phyloP scores from a whole-genome alignment of 2,797 vertebrate species.

The Acrossocheilus fasciatus region DNA sequence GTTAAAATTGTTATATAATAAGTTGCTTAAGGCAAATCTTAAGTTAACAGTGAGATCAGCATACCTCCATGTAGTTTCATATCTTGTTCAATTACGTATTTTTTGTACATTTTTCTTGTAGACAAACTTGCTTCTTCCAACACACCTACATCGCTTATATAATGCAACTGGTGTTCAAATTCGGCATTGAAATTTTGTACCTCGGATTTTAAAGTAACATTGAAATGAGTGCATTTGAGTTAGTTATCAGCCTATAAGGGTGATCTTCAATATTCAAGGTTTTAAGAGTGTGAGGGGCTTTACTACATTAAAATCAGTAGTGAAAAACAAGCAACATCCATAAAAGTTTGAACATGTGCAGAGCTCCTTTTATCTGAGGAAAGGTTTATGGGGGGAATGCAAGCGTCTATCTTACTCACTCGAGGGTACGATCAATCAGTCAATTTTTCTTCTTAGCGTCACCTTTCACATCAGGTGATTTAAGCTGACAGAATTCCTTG shows the following conservation, averaged over 20 bases:
- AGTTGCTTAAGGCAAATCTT: background rate
- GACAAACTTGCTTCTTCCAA: background rate
- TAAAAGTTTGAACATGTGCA: constrained; percentile 32
- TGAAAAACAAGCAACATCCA: background rate
- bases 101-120: background rate
- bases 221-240: background rate
- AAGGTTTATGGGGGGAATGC: background rate
- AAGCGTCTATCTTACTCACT: background rate
- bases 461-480: constrained; percentile 5
- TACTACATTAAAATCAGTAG: background rate
- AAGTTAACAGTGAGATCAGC: background rate
- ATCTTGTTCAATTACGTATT: background rate
- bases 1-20: background rate
- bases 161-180: background rate
- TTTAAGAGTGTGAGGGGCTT: background rate
- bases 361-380: background rate
- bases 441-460: background rate
- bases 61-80: background rate
- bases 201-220: background rate
- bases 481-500: background rate
- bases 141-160: background rate
- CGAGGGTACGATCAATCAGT: constrained; percentile 22
- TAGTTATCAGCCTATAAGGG: background rate
- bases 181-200: background rate
- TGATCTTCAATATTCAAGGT: background rate